Conservation (phyloP, 2,797 vertebrate genomes). For the Siniperca undulata region DNA sequence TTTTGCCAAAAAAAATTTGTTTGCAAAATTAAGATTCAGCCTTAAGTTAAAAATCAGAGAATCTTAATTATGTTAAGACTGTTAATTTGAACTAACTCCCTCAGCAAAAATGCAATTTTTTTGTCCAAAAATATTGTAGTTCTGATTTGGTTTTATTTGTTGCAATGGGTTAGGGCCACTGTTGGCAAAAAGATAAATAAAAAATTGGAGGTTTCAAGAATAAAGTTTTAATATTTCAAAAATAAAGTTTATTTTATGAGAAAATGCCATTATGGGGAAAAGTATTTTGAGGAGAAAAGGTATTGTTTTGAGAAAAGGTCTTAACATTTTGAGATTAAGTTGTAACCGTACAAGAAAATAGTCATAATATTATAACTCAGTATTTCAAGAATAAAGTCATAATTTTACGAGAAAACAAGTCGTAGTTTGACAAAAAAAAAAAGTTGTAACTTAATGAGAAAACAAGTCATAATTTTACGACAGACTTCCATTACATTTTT, state of each 20-base stretch:
- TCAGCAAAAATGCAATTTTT: not conserved
- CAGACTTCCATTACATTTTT: too few relatives aligned
- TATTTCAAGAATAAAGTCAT: not conserved
- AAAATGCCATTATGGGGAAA: not conserved
- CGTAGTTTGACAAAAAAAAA: too few relatives aligned
- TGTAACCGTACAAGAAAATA: not conserved
- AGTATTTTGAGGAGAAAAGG: not conserved
- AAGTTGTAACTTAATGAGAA: too few relatives aligned
- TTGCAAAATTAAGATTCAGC: not conserved
- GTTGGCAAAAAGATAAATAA: not conserved
- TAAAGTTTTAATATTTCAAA: constrained; percentile 10
- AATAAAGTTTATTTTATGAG: not conserved
- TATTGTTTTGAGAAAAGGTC: too few relatives aligned
- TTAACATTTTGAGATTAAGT: not conserved
- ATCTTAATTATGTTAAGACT: not conserved
- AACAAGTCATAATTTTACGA: too few relatives aligned
- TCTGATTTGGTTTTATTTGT: constrained; percentile 13
- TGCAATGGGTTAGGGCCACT: not conserved
- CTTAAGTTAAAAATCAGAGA: not conserved
- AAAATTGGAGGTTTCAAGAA: not conserved
- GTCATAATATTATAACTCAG: not conserved
- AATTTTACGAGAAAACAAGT: not conserved
- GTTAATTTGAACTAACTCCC: not conserved
- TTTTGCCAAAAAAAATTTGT: constrained; percentile 7
- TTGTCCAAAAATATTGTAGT: not conserved